Evolutionary conservation across 35 echinoderm and acorn worm species (phyloP).

Genomic region (Eucidaris tribuloides): DNA sequence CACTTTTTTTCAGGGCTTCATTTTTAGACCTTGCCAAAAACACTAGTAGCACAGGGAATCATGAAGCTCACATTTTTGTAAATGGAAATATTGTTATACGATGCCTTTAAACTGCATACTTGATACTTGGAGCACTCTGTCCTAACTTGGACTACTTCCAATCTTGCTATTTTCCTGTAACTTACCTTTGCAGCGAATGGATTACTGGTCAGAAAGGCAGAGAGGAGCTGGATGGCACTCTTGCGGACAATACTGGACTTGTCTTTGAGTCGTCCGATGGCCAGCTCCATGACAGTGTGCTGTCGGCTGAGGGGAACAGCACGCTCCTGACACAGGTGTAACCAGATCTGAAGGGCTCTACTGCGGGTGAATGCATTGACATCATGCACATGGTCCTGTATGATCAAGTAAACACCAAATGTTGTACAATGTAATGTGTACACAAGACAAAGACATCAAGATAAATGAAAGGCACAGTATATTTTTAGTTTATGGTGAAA

Average conservation of each 20-base stretch:
- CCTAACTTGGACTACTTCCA: background rate
- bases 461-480: no score
- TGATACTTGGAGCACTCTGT: no score
- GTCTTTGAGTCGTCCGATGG: conserved; percentile 76
- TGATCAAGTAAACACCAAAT: background rate
- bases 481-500: no score
- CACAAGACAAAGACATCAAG: no score
- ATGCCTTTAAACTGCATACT: no score
- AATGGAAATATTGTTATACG: no score
- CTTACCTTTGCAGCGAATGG: conserved; percentile 97
- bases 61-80: no score
- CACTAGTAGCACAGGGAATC: no score
- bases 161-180: background rate
- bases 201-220: conserved; percentile 76
- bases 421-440: no score
- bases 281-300: conserved; percentile 61
- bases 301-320: conserved; percentile 82
- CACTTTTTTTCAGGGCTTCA: no score
- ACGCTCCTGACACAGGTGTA: conserved; percentile 63
- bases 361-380: conserved; percentile 87
- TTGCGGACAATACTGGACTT: conserved; percentile 90
- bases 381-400: conserved; percentile 96
- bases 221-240: conserved; percentile 76
- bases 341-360: conserved; percentile 82
- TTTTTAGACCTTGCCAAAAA: no score